phyloP scores from a whole-genome alignment of 2,888 invertebrate genomes.

The Ochropacha duplaris region DNA sequence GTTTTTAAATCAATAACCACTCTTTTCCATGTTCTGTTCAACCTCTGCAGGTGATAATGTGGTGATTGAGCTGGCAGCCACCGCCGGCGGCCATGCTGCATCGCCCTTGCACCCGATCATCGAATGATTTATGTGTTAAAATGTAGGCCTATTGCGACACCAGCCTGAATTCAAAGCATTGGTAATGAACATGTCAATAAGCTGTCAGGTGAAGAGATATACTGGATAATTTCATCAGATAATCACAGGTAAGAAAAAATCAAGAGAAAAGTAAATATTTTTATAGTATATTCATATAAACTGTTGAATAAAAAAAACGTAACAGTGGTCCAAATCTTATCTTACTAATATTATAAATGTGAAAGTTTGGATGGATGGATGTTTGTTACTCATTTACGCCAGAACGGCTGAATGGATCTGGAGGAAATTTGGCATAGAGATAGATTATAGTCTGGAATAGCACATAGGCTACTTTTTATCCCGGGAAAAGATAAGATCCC shows the following conservation, averaged over 20 bases:
- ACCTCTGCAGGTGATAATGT: slow-evolving; percentile 69
- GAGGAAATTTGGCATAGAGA: no score
- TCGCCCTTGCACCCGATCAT: slow-evolving; percentile 33
- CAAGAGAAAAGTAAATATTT: no score
- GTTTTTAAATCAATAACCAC: slow-evolving; percentile 13
- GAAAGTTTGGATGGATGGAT: no score
- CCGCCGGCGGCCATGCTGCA: slow-evolving; percentile 49
- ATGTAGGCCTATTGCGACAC: slow-evolving; percentile 33
- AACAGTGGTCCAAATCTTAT: no score
- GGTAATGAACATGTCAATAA: neutral
- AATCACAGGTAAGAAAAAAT: neutral
- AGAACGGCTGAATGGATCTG: no score
- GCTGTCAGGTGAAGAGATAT: neutral
- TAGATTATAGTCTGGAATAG: no score
- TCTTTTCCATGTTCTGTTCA: slow-evolving; percentile 38
- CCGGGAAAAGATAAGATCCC: no score
- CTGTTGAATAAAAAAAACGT: neutral
- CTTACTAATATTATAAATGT: no score
- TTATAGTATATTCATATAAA: no score
- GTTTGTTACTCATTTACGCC: no score
- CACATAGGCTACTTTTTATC: no score
- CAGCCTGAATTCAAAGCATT: slow-evolving; percentile 4
- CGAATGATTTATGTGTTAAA: slow-evolving; percentile 50
- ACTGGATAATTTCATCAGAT: neutral
- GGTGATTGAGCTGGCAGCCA: slow-evolving; percentile 55